These are phyloP conservation scores for Geopemphigus sp. DNA, from an alignment of 1,140 invertebrate genomes.

Conservation along the genomic window DNA sequence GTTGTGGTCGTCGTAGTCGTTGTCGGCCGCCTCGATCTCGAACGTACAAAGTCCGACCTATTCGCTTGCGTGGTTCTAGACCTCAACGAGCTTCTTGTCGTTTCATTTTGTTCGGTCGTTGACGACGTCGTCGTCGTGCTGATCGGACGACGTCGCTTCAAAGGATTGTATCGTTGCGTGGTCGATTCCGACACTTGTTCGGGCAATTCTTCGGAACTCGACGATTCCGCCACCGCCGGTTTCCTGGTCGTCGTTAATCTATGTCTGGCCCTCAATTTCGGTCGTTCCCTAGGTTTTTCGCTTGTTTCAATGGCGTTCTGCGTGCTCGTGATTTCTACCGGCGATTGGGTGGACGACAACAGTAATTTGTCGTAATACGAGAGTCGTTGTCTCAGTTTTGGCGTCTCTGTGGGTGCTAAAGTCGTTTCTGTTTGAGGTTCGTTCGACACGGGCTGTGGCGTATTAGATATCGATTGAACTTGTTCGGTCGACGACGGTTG, in stretches of 20 bases:
- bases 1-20: constrained; percentile 51
- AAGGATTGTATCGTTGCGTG: constrained; percentile 25
- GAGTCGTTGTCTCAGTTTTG: constrained; percentile 31
- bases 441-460: constrained; percentile 3
- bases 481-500: constrained; percentile 13
- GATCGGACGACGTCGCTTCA: constrained; percentile 43
- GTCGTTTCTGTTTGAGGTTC: constrained; percentile 4
- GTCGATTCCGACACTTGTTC: constrained; percentile 16
- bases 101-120: constrained; percentile 32
- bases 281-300: constrained; percentile 37
- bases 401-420: neutral
- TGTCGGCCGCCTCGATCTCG: constrained; percentile 51
- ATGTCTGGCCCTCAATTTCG: constrained; percentile 19
- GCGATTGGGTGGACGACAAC: neutral
- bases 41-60: constrained; percentile 50
- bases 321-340: constrained; percentile 20
- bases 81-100: constrained; percentile 34
- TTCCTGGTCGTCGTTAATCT: constrained; percentile 42
- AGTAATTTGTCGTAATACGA: constrained; percentile 40
- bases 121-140: constrained; percentile 50
- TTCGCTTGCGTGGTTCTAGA: constrained; percentile 41
- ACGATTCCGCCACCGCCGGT: constrained; percentile 11
- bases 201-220: constrained; percentile 14
- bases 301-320: constrained; percentile 22
- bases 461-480: neutral